These are phyloP conservation scores for Orchestes rusci DNA, from an alignment of 2,888 invertebrate species.

Conservation along the genomic window DNA sequence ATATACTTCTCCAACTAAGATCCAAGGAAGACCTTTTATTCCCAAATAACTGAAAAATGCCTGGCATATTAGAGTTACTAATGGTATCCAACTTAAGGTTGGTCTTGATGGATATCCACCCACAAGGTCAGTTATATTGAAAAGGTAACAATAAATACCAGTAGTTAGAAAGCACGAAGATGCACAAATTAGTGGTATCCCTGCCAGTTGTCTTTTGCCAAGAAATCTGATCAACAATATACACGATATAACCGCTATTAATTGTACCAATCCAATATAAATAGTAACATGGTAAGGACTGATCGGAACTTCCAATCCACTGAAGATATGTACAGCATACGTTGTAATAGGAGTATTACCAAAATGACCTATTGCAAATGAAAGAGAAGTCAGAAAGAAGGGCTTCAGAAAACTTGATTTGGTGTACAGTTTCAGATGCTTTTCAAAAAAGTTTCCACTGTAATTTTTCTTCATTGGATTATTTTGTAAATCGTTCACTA, in stretches of 20 bases:
- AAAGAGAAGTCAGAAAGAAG: conserved; percentile 56
- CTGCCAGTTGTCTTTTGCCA: conserved; percentile 63
- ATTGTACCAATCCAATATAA: conserved; percentile 61
- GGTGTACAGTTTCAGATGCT: conserved; percentile 41
- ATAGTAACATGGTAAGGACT: conserved; percentile 71
- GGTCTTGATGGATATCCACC: background rate
- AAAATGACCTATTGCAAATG: conserved; percentile 69
- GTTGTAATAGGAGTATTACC: conserved; percentile 69
- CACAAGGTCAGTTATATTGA: background rate
- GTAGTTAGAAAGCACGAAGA: conserved; percentile 58
- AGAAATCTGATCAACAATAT: conserved; percentile 61
- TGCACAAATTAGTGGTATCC: conserved; percentile 60
- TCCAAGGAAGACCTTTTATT: conserved; percentile 70
- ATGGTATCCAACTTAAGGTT: conserved; percentile 59
- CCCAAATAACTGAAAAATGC: conserved; percentile 65
- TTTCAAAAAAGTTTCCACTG: background rate
- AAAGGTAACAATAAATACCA: conserved; percentile 47
- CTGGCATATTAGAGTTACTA: conserved; percentile 55
- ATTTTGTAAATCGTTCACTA: conserved; percentile 34
- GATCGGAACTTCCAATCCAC: conserved; percentile 62
- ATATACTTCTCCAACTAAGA: conserved; percentile 69
- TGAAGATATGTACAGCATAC: conserved; percentile 68
- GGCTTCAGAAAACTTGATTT: conserved; percentile 61
- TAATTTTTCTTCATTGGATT: conserved; percentile 18
- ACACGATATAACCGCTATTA: conserved; percentile 59